These are phyloP conservation scores for Ursus arctos DNA, from an alignment of 2,113 vertebrate species.

Conservation along the genomic window DNA sequence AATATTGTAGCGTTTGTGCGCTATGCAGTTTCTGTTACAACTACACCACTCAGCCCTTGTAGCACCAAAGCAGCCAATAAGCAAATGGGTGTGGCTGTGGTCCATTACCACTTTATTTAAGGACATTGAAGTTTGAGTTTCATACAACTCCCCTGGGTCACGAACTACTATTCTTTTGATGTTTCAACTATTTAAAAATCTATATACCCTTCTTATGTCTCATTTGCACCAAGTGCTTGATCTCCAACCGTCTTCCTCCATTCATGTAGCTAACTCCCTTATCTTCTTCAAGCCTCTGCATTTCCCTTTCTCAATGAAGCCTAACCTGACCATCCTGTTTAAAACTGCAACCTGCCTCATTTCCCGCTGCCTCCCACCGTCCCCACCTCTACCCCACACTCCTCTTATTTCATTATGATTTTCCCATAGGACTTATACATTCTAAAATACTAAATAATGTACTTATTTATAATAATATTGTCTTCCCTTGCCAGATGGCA, in stretches of 20 bases:
- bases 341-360: background rate
- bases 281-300: background rate
- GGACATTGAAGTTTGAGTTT: background rate
- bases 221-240: background rate
- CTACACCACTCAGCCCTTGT: background rate
- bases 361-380: background rate
- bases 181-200: slow-evolving; percentile 48
- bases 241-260: background rate
- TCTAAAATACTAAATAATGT: slow-evolving; percentile 27
- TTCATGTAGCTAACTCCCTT: background rate
- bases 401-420: background rate
- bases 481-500: background rate
- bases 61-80: background rate
- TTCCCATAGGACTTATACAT: background rate
- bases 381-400: background rate
- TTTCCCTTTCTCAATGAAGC: background rate
- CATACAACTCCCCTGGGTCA: background rate
- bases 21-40: background rate
- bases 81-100: background rate
- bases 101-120: background rate
- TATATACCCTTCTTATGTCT: background rate
- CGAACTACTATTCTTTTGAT: background rate
- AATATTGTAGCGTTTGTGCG: background rate
- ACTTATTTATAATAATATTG: background rate
- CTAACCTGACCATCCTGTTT: background rate